phyloP scores from a whole-genome alignment of 1,140 invertebrate genomes.

The Parasteatoda tepidariorum region DNA sequence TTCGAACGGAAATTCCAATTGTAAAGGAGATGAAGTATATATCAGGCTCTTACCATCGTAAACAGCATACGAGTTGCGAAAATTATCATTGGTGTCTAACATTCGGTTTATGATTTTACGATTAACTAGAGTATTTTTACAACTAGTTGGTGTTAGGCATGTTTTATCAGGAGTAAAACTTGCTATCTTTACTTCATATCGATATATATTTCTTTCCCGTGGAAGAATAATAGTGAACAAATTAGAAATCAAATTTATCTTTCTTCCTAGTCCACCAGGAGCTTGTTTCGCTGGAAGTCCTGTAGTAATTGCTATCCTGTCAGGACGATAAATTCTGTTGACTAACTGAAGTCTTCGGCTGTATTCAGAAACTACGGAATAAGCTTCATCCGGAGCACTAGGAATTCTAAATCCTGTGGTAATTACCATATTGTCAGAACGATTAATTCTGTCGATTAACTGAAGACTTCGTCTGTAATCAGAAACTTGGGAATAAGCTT shows the following conservation, averaged over 20 bases:
- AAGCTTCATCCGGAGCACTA: too few species aligned
- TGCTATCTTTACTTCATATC: slow-evolving; percentile 45
- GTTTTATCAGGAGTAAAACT: neutral
- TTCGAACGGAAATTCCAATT: neutral
- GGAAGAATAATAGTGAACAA: slow-evolving; percentile 1
- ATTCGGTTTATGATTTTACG: slow-evolving; percentile 24
- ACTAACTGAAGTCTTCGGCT: too few species aligned
- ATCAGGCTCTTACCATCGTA: slow-evolving; percentile 53
- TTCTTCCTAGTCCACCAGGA: neutral
- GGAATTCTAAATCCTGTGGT: neutral
- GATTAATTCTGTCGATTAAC: too few species aligned
- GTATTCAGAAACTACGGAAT: too few species aligned
- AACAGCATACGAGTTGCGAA: neutral
- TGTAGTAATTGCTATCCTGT: too few species aligned
- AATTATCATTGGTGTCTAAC: neutral
- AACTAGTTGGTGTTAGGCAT: slow-evolving; percentile 3
- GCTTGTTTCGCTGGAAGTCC: neutral
- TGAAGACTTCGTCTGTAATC: too few species aligned
- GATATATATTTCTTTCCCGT: slow-evolving; percentile 27
- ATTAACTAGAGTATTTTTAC: slow-evolving; percentile 11
- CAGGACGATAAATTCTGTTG: too few species aligned
- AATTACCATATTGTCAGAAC: too few species aligned
- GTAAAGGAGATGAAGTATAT: neutral
- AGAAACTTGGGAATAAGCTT: too few species aligned
- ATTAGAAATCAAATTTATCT: slow-evolving; percentile 27